Evolutionary conservation across 1,140 invertebrate species (phyloP), one percentile per base, ranked within the genome.

Genomic region (Mactra quadrangularis): DNA sequence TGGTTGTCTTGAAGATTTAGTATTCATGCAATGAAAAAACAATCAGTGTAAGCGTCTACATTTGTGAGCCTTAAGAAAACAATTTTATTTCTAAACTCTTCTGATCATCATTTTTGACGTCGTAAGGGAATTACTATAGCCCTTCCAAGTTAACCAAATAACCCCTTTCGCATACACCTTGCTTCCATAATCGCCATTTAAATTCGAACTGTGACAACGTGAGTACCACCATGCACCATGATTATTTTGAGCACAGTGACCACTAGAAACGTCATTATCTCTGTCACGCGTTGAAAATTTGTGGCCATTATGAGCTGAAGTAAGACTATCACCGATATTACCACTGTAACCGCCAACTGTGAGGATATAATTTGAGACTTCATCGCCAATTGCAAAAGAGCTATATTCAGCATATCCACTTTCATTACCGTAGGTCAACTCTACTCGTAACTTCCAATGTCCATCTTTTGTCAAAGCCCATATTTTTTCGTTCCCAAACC

Each of bases 171-270:
- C 57, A 33, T 1, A 15, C 22, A 0, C 13, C 17, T 31, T n/a
- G n/a, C n/a, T 47, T 22, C 64, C 64, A 35, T 75, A 75, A 19
- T 35, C 0, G 2, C 78, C 79, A 29, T 85, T 85, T 1, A 85
- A 52, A 27, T 85, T 74, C 15, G 68, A 62, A 60, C 19, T 13
- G 47, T 76, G 74, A 50, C 83, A 88, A 0, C 0, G n/a, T 3
- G 0, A 13, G 62, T 74, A 84, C 83, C 87, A 86, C 81, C 76
- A 87, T 11, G 27, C 84, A 6, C 84, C 75, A 62, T 62, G 53
- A 35, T 84, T 82, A 53, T 17, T 0, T 11, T 31, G 11, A 1
- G 76, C 66, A 64, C 85, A 87, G 29, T 82, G 45, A 17, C 3
- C 29, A 47, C 15, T 25, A 13, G 47, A 0, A 4, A 1, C 1